Evolutionary conservation across 2,888 invertebrate genomes (phyloP), one percentile per base, ranked within the genome.

Genomic region (Gastracanthus pulcherrimus): DNA sequence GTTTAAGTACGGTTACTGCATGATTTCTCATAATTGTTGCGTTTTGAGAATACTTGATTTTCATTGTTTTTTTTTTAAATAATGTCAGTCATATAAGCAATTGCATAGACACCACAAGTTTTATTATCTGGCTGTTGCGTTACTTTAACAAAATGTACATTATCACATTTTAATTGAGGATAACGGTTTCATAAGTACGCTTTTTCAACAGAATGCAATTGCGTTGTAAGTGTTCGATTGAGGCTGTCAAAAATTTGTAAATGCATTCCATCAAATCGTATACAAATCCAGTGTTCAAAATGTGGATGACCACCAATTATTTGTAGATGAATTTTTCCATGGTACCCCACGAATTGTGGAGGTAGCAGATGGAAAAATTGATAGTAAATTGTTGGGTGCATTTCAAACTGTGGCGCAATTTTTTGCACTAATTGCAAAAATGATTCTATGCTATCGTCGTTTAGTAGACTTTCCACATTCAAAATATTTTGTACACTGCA

Each of bases 271-370:
- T 69, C 69, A 31, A 16, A 69, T 7, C n/a, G 23, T 1, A 48
- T 48, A 7, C 38, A 38, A 3, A 67, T 67, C 67, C 45, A 67
- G n/a, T 67, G 67, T 67, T 45, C 2, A 45, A 69, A 69, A 16
- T 69, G 45, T 16, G 6, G 13, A 31, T 69, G 48, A 26, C 31
- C 69, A 16, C 45, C 45, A 48, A 48, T 48, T 29, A 69, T 51
- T 69, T 69, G 69, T n/a, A 69, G 29, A 29, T 69, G 45, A 29
- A n/a, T 13, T 51, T 69, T 69, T 6, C 48, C 45, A 31, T 69
- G 45, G 19, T 69, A 48, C 2, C 45, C 45, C 29, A 19, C 1
- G 7, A n/a, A 45, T 26, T 26, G 1, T 69, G 48, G 26, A 7
- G 69, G 69, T 69, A 69, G n/a, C 9, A 48, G 29, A 69, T 69